Percentiles rank a stretch among this genome's conserved stretches.
Evolutionary conservation across 1,140 invertebrate species (phyloP).

Genomic region (Caenorhabditis briggsae): DNA sequence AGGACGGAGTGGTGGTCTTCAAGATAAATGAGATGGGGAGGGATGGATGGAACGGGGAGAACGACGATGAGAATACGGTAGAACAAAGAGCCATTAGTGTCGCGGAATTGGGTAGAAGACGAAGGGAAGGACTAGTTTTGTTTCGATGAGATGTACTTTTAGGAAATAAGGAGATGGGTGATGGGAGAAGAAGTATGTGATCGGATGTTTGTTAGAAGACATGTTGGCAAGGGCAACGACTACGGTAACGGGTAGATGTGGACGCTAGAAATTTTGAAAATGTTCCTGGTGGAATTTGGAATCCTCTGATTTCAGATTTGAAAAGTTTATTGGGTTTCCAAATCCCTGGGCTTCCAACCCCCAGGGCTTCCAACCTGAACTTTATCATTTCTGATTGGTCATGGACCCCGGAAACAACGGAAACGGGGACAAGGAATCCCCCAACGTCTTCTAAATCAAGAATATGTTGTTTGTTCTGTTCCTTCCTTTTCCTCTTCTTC

Average conservation of each 20-base stretch:
- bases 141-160: conserved; percentile 37
- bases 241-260: no score
- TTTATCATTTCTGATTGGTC: no score
- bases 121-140: conserved; percentile 15
- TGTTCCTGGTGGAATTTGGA: no score
- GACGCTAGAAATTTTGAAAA: no score
- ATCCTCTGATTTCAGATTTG: no score
- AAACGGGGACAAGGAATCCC: not conserved
- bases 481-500: not conserved
- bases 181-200: not conserved
- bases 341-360: no score
- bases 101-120: not conserved
- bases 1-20: conserved; percentile 7
- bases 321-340: no score
- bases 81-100: conserved; percentile 50
- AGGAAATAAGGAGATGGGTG: not conserved
- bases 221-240: no score
- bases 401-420: not conserved
- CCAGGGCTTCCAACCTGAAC: no score
- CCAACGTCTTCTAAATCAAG: no score
- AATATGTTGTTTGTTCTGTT: no score
- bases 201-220: not conserved
- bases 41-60: not conserved
- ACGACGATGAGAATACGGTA: not conserved
- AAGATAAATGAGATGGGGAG: conserved; percentile 32